phyloP scores from a whole-genome alignment of 2,113 vertebrate genomes.

The Myxocyprinus asiaticus region DNA sequence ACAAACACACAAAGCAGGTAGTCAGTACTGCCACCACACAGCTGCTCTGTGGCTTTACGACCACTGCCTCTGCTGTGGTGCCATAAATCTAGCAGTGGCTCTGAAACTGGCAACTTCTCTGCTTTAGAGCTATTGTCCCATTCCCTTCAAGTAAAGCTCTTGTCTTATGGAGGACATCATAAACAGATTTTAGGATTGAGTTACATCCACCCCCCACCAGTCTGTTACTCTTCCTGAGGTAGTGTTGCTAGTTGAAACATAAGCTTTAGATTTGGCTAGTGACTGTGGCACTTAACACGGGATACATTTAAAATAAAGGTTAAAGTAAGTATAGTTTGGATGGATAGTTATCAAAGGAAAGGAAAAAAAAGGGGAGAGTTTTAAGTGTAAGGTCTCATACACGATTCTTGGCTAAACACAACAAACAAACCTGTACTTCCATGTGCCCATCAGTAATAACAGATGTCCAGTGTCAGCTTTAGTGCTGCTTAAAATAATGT shows the following conservation, averaged over 20 bases:
- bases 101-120: conserved; percentile 45
- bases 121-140: conserved; percentile 65
- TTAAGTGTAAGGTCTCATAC: too few relatives aligned
- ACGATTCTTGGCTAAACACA: too few relatives aligned
- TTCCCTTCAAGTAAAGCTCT: conserved; percentile 60
- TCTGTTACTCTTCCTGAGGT: conserved; percentile 30
- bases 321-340: neutral
- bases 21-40: conserved; percentile 64
- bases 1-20: conserved; percentile 40
- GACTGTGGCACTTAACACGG: conserved; percentile 22
- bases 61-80: conserved; percentile 58
- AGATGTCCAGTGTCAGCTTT: too few relatives aligned
- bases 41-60: conserved; percentile 70
- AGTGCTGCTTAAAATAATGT: too few relatives aligned
- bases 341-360: neutral
- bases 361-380: too few relatives aligned
- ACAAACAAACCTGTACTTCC: too few relatives aligned
- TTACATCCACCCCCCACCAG: conserved; percentile 49
- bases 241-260: neutral
- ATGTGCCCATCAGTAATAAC: too few relatives aligned
- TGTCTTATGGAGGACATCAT: conserved; percentile 51
- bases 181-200: conserved; percentile 59
- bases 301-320: conserved; percentile 33
- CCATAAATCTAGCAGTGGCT: conserved; percentile 64
- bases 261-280: conserved; percentile 3